phyloP scores from a whole-genome alignment of 2,888 invertebrate genomes.

The Hypomecis punctinalis region DNA sequence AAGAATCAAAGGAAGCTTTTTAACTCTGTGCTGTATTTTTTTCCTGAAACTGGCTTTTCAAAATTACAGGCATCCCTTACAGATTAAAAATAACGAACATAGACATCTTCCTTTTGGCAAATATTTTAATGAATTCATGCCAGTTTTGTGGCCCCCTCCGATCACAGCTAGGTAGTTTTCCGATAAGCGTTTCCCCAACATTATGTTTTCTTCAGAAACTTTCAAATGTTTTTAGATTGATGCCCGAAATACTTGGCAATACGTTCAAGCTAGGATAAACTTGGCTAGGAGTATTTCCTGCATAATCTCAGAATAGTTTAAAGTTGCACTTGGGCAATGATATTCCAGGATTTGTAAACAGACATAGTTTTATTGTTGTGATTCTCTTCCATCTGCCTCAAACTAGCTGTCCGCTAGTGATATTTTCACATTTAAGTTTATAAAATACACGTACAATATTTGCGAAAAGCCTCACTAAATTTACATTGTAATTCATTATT shows the following conservation, averaged over 20 bases:
- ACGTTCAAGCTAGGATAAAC: constrained; percentile 9
- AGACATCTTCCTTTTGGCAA: not conserved
- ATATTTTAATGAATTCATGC: constrained; percentile 4
- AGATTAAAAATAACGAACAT: not conserved
- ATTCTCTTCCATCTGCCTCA: not conserved
- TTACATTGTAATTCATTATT: not conserved
- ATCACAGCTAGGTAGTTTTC: constrained; percentile 26
- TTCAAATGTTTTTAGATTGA: constrained; percentile 70
- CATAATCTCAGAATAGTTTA: constrained; percentile 66
- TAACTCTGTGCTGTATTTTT: constrained; percentile 1
- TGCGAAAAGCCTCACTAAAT: not conserved
- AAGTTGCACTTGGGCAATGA: constrained; percentile 47
- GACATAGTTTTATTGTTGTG: not conserved
- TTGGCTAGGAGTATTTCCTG: constrained; percentile 52
- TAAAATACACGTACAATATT: too few relatives aligned
- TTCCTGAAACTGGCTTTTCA: constrained; percentile 9
- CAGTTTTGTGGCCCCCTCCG: constrained; percentile 36
- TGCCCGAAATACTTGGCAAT: constrained; percentile 56
- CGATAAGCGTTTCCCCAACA: constrained; percentile 53
- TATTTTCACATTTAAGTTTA: not conserved
- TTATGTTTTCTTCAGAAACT: constrained; percentile 68
- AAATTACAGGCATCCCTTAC: constrained; percentile 1
- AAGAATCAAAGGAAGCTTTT: too few relatives aligned
- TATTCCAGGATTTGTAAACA: constrained; percentile 47
- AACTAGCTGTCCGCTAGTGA: constrained; percentile 1